Evolutionary conservation across 2,113 vertebrate species (phyloP).

Genomic region (Cervus canadensis): DNA sequence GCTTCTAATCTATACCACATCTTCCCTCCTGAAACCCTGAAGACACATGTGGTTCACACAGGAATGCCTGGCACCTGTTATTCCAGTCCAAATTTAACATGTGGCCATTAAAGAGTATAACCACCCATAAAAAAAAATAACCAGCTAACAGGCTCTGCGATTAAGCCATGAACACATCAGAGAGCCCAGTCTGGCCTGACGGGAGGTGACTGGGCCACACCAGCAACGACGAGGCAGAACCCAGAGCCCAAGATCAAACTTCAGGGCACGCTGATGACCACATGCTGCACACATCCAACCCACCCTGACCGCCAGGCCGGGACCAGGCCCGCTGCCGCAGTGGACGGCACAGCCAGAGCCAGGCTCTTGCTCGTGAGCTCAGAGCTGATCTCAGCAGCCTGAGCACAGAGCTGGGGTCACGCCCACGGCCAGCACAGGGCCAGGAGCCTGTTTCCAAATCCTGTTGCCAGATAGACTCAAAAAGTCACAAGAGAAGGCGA

Average conservation of each 20-base stretch:
- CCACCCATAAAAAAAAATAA: not conserved
- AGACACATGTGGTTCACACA: not conserved
- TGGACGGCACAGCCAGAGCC: not conserved
- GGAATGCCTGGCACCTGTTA: not conserved
- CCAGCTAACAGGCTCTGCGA: not conserved
- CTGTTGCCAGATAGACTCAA: not conserved
- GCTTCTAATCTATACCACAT: not conserved
- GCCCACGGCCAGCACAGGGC: not conserved
- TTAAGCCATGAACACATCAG: not conserved
- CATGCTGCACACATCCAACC: not conserved
- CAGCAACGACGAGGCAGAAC: not conserved
- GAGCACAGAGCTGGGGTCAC: not conserved
- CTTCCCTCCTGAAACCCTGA: not conserved
- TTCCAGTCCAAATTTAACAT: not conserved
- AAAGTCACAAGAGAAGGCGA: not conserved
- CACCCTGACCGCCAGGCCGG: not conserved
- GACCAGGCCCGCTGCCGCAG: not conserved
- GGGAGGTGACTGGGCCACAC: not conserved
- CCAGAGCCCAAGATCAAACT: not conserved
- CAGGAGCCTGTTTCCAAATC: not conserved
- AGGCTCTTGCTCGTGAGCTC: not conserved
- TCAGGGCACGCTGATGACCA: not conserved
- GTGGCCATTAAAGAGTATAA: not conserved
- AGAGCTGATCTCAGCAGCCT: not conserved
- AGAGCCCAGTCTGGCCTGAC: not conserved